Evolutionary conservation across 1,140 invertebrate species (phyloP).

Genomic region (Neodiprion virginianus): DNA sequence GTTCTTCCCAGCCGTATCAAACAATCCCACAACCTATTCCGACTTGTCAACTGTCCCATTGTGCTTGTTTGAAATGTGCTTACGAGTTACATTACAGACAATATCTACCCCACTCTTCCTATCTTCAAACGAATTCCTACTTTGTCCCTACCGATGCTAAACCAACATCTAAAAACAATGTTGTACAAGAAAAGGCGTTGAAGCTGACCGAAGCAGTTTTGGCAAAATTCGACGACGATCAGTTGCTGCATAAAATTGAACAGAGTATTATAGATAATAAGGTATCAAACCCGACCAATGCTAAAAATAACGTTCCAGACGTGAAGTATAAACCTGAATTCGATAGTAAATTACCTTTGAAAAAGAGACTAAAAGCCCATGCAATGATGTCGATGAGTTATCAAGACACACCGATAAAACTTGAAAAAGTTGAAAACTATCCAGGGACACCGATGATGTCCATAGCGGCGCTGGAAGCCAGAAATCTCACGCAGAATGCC

Average conservation of each 20-base stretch:
- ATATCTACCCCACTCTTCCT: conserved; percentile 43
- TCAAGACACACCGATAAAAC: conserved; percentile 33
- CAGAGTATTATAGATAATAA: neutral
- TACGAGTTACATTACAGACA: conserved; percentile 52
- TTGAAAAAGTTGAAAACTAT: conserved; percentile 37
- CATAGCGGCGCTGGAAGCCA: conserved; percentile 36
- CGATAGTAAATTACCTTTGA: conserved; percentile 50
- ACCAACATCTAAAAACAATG: conserved; percentile 37
- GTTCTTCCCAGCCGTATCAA: conserved; percentile 36
- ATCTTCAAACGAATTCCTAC: conserved; percentile 45
- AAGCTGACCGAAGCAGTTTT: conserved; percentile 39
- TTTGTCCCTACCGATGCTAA: conserved; percentile 41
- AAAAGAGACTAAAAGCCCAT: conserved; percentile 52
- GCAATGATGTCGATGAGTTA: conserved; percentile 38
- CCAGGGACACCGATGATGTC: conserved; percentile 47
- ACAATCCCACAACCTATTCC: conserved; percentile 28
- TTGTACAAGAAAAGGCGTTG: conserved; percentile 44
- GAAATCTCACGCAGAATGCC: conserved; percentile 12
- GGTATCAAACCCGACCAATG: neutral
- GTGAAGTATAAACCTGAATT: conserved; percentile 34
- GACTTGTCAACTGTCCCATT: conserved; percentile 28
- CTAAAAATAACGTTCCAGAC: conserved; percentile 13
- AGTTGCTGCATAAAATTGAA: conserved; percentile 44
- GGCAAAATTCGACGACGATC: conserved; percentile 44
- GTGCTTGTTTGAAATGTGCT: conserved; percentile 43